phyloP scores from a whole-genome alignment of 2,888 invertebrate genomes.

The Plusia festucae region DNA sequence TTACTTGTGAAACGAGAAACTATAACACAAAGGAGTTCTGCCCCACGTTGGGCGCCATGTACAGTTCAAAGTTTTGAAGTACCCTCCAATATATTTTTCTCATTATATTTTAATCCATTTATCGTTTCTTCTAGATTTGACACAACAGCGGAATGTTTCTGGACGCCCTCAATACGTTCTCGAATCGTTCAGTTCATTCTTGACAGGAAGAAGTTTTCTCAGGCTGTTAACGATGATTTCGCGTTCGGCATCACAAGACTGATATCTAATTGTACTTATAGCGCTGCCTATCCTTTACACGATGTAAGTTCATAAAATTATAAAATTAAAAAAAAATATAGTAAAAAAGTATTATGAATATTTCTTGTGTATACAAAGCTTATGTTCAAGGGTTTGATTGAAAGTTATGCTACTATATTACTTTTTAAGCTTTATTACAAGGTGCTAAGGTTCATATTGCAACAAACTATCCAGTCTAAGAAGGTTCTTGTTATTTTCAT shows the following conservation, averaged over 20 bases:
- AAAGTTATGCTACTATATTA: too few relatives aligned
- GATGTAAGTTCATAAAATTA: slow-evolving; percentile 90
- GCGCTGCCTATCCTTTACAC: slow-evolving; percentile 96
- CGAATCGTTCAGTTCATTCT: slow-evolving; percentile 97
- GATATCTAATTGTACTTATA: slow-evolving; percentile 92
- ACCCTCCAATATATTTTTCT: too few relatives aligned
- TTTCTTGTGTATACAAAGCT: too few relatives aligned
- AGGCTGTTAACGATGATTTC: slow-evolving; percentile 91
- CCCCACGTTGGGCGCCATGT: not conserved
- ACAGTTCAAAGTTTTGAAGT: too few relatives aligned
- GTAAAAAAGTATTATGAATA: too few relatives aligned
- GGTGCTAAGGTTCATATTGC: not conserved
- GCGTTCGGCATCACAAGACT: slow-evolving; percentile 95
- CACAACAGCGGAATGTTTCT: slow-evolving; percentile 94
- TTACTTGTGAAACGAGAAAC: too few relatives aligned
- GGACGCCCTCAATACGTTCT: slow-evolving; percentile 95
- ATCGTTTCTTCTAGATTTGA: slow-evolving; percentile 91
- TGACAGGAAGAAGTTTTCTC: slow-evolving; percentile 95
- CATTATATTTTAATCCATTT: not conserved
- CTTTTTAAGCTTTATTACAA: not conserved
- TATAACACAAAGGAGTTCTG: not conserved
- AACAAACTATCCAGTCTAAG: not conserved
- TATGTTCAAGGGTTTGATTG: too few relatives aligned
- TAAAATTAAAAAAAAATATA: not conserved
- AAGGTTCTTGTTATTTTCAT: not conserved